Base-by-base conservation (phyloP, 2,888 invertebrate genomes). In the Spisula solida region DNA sequence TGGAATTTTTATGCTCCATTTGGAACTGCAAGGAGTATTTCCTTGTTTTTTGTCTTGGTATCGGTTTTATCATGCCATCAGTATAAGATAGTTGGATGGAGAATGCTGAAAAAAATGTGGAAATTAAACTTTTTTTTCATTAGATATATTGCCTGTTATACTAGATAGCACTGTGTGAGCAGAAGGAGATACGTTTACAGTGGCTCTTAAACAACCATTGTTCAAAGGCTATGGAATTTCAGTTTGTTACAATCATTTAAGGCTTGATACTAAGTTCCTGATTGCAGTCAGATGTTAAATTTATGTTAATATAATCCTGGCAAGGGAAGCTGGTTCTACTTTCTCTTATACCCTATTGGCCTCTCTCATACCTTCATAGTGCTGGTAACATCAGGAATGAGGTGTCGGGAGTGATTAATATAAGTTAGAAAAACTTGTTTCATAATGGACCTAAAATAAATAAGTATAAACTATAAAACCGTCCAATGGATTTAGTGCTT, bases 211-310 rank as follows among this genome's bases (percentile, higher is more conserved):
- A 78, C 47, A 80, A 34, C 6, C 29, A 25, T 82, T 88, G 75
- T 88, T 56, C 34, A 20, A 31, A 56, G 47, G 56, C 82, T 47
- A 60, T 82, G 47, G 82, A 88, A 85, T 79, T 85, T 25, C 56
- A 75, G 81, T 82, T 82, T 81, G 6, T 88, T 81, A 16, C 82
- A 85, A 82, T 85, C 88, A 56, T 70, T 60, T 41, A 5, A 41
- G 41, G 51, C 31, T n/a, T 29, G 56, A 56, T 31, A 12, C 34
- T 34, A 34, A 34, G 14, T 29, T 34, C 31, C 25, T 34, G 31
- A 5, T 25, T 18, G 34, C 18, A 16, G 14, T 31, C 1, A 25
- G 75, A 75, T 2, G 20, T 34, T 75, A n/a, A n/a, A n/a, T n/a
- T n/a, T n/a, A n/a, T n/a, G 14, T 75, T 14, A 18, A 34, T 75